A percentile compares a stretch with the other conserved stretches of the same genome.
Conservation (phyloP, 2,797 vertebrate genomes). For the Sebastes dallii region DNA sequence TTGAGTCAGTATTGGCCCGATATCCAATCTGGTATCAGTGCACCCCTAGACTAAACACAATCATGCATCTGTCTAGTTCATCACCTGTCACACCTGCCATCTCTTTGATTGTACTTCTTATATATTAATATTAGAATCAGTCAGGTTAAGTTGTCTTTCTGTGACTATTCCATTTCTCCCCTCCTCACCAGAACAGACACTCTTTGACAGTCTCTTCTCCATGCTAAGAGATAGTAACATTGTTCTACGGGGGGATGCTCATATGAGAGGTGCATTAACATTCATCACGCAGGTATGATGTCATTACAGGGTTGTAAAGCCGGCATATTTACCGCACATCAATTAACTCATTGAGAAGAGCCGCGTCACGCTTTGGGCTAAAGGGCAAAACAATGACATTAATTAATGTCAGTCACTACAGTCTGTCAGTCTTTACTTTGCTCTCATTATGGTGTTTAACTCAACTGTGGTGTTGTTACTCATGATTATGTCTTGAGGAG, state of each 20-base stretch:
- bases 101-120: background rate
- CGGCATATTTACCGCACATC: slow-evolving; percentile 24
- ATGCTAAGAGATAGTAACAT: slow-evolving; percentile 13
- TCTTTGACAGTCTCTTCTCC: slow-evolving; percentile 18
- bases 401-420: slow-evolving; percentile 1
- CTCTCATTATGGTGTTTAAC: background rate
- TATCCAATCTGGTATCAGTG: too few relatives aligned
- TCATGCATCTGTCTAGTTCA: background rate
- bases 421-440: slow-evolving; percentile 1
- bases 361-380: slow-evolving; percentile 5
- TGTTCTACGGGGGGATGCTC: slow-evolving; percentile 41
- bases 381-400: background rate
- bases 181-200: slow-evolving; percentile 26
- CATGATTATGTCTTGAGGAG: background rate
- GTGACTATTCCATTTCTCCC: background rate
- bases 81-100: background rate
- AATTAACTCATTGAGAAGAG: slow-evolving; percentile 33
- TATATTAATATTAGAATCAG: too few relatives aligned
- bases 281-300: slow-evolving; percentile 52
- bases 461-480: background rate
- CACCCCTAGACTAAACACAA: background rate
- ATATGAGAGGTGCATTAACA: slow-evolving; percentile 68
- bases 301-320: slow-evolving; percentile 39
- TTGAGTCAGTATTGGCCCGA: too few relatives aligned
- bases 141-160: background rate